Conservation (phyloP, 2,797 vertebrate genomes). For the Dendrocincla fuliginosa region DNA sequence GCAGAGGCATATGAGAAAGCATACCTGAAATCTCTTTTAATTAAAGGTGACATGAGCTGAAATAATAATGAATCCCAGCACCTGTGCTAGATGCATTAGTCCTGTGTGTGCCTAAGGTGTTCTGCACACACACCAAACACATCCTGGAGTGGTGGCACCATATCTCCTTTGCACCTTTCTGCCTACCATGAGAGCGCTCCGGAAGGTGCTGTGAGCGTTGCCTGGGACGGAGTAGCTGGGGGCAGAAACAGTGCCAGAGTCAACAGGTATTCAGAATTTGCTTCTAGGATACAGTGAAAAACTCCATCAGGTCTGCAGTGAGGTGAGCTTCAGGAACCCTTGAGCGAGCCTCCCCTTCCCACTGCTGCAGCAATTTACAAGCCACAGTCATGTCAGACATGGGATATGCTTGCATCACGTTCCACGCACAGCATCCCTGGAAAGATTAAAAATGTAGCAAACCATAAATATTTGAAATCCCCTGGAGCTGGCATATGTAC, state of each 20-base stretch:
- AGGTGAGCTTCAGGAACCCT: not conserved
- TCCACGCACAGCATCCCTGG: slow-evolving; percentile 44
- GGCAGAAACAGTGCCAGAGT: not conserved
- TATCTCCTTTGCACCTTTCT: not conserved
- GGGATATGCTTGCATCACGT: not conserved
- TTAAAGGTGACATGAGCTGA: not conserved
- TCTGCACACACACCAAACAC: not conserved
- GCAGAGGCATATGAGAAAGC: not conserved
- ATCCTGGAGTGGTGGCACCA: not conserved
- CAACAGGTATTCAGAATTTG: not conserved
- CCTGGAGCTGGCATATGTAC: slow-evolving; percentile 75
- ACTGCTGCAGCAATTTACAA: not conserved
- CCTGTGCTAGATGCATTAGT: not conserved
- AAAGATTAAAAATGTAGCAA: slow-evolving; percentile 80
- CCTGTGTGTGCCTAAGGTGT: not conserved
- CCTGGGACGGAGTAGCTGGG: not conserved
- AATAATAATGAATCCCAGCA: slow-evolving; percentile 1
- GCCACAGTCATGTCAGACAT: not conserved
- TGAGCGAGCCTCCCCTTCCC: not conserved
- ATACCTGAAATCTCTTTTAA: not conserved
- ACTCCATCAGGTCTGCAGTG: not conserved
- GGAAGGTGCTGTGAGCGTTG: not conserved
- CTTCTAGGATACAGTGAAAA: not conserved
- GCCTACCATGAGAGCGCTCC: accelerated
- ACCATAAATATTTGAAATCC: slow-evolving; percentile 84